Percentiles rank a stretch among this genome's conserved stretches.
These are phyloP conservation scores for Labeo catla DNA, from an alignment of 2,113 vertebrate species.

Conservation along the genomic window DNA sequence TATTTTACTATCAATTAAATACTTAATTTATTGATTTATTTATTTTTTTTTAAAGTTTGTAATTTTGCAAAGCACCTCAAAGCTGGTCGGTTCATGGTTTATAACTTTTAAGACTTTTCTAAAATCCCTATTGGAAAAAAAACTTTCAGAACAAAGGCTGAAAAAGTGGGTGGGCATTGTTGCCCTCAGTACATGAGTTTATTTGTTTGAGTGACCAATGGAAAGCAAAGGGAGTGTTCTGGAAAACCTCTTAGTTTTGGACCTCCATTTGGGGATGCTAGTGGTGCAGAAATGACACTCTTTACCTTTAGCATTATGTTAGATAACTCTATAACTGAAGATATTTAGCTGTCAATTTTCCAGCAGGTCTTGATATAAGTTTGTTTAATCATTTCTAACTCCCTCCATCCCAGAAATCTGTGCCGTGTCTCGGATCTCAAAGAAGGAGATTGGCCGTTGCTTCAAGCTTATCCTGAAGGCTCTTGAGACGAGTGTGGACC, in stretches of 20 bases:
- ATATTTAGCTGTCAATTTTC: not conserved
- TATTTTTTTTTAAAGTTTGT: not conserved
- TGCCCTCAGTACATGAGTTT: not conserved
- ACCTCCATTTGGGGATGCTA: not conserved
- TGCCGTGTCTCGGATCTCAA: slow-evolving; percentile 96
- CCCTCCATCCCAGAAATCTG: slow-evolving; percentile 86
- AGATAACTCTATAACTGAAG: not conserved
- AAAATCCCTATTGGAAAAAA: not conserved
- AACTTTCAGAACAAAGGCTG: not conserved
- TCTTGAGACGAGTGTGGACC: slow-evolving; percentile 96
- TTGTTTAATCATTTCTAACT: not conserved
- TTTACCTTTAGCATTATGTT: not conserved
- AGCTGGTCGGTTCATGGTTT: not conserved
- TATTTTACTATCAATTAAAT: not conserved
- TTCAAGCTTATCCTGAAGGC: slow-evolving; percentile 99
- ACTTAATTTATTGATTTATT: not conserved
- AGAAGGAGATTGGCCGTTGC: slow-evolving; percentile 98
- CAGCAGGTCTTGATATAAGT: not conserved
- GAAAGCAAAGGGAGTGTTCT: not conserved
- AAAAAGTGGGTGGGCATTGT: not conserved
- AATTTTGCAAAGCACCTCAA: not conserved
- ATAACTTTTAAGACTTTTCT: not conserved
- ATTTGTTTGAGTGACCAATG: not conserved
- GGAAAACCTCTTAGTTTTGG: not conserved
- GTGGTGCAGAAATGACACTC: not conserved